Conservation (phyloP, 2,888 invertebrate genomes). For the Drosophila macrospina region DNA sequence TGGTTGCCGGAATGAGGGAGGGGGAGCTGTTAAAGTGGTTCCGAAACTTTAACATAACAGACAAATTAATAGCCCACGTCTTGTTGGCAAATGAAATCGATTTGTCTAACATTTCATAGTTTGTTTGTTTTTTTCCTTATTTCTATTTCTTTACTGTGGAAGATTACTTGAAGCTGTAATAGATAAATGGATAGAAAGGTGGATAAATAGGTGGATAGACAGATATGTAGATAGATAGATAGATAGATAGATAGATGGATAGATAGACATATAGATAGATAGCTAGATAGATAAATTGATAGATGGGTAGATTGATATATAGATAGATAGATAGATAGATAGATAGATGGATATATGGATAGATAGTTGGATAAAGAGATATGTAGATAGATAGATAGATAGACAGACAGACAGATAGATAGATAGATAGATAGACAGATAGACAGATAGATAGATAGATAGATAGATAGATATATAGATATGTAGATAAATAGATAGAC, state of each 20-base stretch:
- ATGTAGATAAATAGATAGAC: no score
- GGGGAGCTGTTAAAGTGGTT: slow-evolving; percentile 29
- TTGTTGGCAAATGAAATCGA: slow-evolving; percentile 70
- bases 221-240: neutral
- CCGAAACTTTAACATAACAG: slow-evolving; percentile 47
- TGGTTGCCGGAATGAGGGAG: neutral
- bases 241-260: no score
- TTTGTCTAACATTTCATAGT: slow-evolving; percentile 68
- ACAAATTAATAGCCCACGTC: slow-evolving; percentile 75
- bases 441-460: neutral
- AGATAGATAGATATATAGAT: no score
- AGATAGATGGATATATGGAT: slow-evolving; percentile 4
- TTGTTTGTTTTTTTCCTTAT: slow-evolving; percentile 18
- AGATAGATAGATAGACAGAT: slow-evolving; percentile 4
- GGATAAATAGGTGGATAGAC: neutral
- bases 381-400: slow-evolving; percentile 2
- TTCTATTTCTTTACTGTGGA: slow-evolving; percentile 23
- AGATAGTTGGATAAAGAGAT: neutral
- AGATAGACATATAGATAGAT: no score
- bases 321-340: neutral
- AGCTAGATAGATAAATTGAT: no score
- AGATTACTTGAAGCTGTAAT: slow-evolving; percentile 45
- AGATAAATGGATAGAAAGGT: slow-evolving; percentile 15
- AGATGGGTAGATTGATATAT: no score
- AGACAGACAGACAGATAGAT: slow-evolving; percentile 16